These are phyloP conservation scores for Drosophila orena DNA, from an alignment of 1,140 invertebrate species.

Conservation along the genomic window DNA sequence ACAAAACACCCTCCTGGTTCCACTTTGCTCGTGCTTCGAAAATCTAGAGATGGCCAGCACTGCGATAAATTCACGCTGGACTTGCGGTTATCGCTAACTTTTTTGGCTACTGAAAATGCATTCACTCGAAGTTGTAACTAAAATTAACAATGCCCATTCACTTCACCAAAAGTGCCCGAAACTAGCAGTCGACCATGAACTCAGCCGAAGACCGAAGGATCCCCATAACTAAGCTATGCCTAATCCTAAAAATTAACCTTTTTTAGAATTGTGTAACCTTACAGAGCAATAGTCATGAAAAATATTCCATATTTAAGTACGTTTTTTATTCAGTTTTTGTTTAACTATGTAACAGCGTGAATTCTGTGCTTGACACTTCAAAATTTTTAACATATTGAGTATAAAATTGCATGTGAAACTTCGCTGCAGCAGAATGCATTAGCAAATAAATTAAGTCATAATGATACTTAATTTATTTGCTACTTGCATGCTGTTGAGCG, in stretches of 20 bases:
- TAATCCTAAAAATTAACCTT: not conserved
- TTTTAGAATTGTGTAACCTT: no score
- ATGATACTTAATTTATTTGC: no score
- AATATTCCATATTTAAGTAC: no score
- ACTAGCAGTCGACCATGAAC: conserved; percentile 50
- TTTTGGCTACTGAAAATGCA: conserved; percentile 71
- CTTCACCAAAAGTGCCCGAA: conserved; percentile 78
- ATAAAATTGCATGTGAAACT: no score
- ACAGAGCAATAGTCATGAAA: no score
- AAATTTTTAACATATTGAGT: no score
- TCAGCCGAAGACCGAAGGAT: conserved; percentile 24
- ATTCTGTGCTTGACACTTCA: no score
- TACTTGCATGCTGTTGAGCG: no score
- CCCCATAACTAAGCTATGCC: not conserved
- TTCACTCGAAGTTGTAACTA: conserved; percentile 77
- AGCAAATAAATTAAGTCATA: no score
- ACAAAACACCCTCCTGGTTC: not conserved
- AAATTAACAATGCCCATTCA: conserved; percentile 84
- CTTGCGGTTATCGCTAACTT: conserved; percentile 70
- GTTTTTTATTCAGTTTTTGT: no score
- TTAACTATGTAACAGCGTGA: no score
- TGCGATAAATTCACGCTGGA: conserved; percentile 30
- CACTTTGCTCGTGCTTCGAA: conserved; percentile 6
- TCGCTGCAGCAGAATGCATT: no score
- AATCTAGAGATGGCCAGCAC: conserved; percentile 40